Evolutionary conservation across 2,888 invertebrate genomes (phyloP), one percentile per base, ranked within the genome.

Genomic region (Gonocerus acuteangulatus): DNA sequence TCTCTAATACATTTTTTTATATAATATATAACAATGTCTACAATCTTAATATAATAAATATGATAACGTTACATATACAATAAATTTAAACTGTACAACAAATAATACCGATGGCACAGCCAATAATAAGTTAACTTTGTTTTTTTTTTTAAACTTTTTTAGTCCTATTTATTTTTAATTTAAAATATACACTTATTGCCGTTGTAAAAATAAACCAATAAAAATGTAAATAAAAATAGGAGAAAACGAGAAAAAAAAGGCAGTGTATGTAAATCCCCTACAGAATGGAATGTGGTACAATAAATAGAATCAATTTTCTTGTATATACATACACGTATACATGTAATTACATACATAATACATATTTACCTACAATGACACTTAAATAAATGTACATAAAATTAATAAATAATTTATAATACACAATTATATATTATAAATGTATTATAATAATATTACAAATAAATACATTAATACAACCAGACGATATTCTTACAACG

Each of bases 61-160:
- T 54, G 16, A 22, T 47, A 57, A 57, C 27, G 45, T 57, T 47
- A 57, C 21, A 60, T 60, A 51, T 39, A 42, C 13, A 49, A 60
- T 49, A 56, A 16, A 34, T 34, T 51, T 34, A 34, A 54, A 54
- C 54, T 54, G 54, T 54, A 54, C 54, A 54, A 54, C 54, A 54
- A 54, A 54, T 59, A 59, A 59, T 59, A 59, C 59, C 59, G 48
- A 59, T 59, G 59, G 59, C 59, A 59, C 59, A 59, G 59, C 48
- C 59, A 59, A 59, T 59, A 54, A 54, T 54, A 54, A 54, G 54
- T 54, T 54, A 54, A 54, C 54, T 42, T 54, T 34, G 27, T 34
- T 51, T 51, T 51, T 34, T 34, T 9, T 9, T 27, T 11, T 4
- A 39, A 9, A 9, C 4, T n/a, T 39, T 39, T 9, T n/a, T 9